A percentile compares a stretch with the other conserved stretches of the same genome.
Evolutionary conservation across 2,113 vertebrate genomes (phyloP).

Genomic region (Dissostichus mawsoni): DNA sequence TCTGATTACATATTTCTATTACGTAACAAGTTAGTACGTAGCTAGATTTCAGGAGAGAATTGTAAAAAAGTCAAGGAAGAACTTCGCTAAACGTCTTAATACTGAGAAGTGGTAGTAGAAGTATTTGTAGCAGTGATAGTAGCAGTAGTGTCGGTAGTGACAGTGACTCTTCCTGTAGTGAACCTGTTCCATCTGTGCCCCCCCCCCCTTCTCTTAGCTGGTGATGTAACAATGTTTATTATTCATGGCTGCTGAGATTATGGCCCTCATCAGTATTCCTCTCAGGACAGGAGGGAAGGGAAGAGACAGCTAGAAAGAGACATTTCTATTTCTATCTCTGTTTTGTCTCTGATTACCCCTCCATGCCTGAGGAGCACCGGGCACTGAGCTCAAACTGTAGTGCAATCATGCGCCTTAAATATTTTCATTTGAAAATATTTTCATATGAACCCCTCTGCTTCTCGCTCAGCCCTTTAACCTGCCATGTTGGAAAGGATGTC

Average conservation of each 20-base stretch:
- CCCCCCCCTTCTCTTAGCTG: constrained; percentile 9
- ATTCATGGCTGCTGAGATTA: constrained; percentile 61
- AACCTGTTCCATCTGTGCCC: constrained; percentile 33
- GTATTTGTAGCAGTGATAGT: not conserved
- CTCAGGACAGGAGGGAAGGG: constrained; percentile 33
- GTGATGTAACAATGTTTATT: constrained; percentile 68
- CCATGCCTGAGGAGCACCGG: not conserved
- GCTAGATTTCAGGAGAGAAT: too few relatives aligned
- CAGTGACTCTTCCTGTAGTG: not conserved
- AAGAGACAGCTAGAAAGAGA: constrained; percentile 15
- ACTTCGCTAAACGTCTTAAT: too few relatives aligned
- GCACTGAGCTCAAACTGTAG: not conserved
- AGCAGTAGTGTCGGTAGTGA: not conserved
- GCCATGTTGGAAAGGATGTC: not conserved
- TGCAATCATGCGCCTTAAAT: not conserved
- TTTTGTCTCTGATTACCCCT: not conserved
- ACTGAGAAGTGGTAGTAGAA: not conserved
- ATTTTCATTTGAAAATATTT: not conserved
- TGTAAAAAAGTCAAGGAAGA: too few relatives aligned
- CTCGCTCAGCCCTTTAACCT: not conserved
- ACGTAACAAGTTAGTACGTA: too few relatives aligned
- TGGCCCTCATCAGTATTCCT: constrained; percentile 58
- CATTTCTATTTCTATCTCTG: constrained; percentile 5
- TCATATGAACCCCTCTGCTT: not conserved
- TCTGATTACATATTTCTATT: too few relatives aligned